These are phyloP conservation scores for Apamea anceps DNA, from an alignment of 2,888 invertebrate species.

Conservation along the genomic window DNA sequence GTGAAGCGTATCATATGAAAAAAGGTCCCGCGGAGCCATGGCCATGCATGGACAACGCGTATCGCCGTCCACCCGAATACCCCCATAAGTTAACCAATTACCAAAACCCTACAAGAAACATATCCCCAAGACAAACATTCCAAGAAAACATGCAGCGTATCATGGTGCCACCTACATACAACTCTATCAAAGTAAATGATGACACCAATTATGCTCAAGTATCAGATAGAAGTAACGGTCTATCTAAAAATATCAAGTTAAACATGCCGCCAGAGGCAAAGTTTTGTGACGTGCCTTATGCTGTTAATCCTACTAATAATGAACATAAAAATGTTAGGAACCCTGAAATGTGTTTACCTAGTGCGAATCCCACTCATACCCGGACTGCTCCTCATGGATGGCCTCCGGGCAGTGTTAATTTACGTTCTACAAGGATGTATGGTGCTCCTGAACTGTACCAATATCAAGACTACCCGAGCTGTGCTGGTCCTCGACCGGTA, in stretches of 20 bases:
- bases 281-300: slow-evolving; percentile 89
- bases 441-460: slow-evolving; percentile 83
- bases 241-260: slow-evolving; percentile 80
- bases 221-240: slow-evolving; percentile 72
- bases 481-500: slow-evolving; percentile 80
- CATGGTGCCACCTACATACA: slow-evolving; percentile 85
- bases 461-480: slow-evolving; percentile 83
- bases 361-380: slow-evolving; percentile 75
- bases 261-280: slow-evolving; percentile 82
- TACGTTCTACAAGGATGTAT: slow-evolving; percentile 79
- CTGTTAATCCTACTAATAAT: slow-evolving; percentile 80
- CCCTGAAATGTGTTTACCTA: slow-evolving; percentile 80
- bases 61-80: slow-evolving; percentile 83
- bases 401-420: slow-evolving; percentile 77
- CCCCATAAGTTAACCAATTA: slow-evolving; percentile 80
- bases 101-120: slow-evolving; percentile 84
- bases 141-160: slow-evolving; percentile 89
- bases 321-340: slow-evolving; percentile 84
- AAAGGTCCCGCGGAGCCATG: slow-evolving; percentile 81
- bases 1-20: slow-evolving; percentile 78
- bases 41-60: slow-evolving; percentile 77
- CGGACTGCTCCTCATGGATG: slow-evolving; percentile 79
- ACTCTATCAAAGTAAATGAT: slow-evolving; percentile 79
- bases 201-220: slow-evolving; percentile 74
- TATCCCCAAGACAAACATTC: slow-evolving; percentile 89